A percentile compares a stretch with the other conserved stretches of the same genome.
Evolutionary conservation across 92 coral and sea anemone species (phyloP).

Genomic region (Muricea muricata): DNA sequence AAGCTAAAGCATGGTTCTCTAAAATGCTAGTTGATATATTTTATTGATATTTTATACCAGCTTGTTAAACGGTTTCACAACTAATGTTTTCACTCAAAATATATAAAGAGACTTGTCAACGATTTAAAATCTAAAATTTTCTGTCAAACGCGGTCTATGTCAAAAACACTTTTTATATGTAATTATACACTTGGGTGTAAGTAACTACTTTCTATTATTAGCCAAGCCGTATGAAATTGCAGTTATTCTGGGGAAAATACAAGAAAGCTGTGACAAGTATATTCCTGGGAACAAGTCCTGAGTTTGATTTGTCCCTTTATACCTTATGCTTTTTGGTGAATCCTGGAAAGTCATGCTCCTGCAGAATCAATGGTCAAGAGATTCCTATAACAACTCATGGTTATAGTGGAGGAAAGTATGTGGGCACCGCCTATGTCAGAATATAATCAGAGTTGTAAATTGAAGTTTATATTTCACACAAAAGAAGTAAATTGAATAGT

Average conservation of each 20-base stretch:
- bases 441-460: neutral
- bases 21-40: no score
- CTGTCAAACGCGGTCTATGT: no score
- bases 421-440: neutral
- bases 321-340: slow-evolving; percentile 12
- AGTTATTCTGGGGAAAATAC: slow-evolving; percentile 22
- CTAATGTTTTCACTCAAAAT: no score
- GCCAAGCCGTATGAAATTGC: slow-evolving; percentile 24
- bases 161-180: no score
- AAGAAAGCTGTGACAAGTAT: slow-evolving; percentile 14
- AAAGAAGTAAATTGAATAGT: no score
- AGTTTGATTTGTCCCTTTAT: slow-evolving; percentile 8
- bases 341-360: slow-evolving; percentile 24
- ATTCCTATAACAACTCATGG: slow-evolving; percentile 5
- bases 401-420: neutral
- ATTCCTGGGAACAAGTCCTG: slow-evolving; percentile 26
- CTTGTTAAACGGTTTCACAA: no score
- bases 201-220: neutral
- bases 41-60: no score
- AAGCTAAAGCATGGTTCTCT: no score
- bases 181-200: no score
- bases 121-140: no score
- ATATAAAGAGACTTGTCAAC: no score
- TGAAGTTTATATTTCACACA: no score
- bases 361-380: slow-evolving; percentile 18